phyloP scores from a whole-genome alignment of 2,888 invertebrate genomes.

The Synergus japonicus region DNA sequence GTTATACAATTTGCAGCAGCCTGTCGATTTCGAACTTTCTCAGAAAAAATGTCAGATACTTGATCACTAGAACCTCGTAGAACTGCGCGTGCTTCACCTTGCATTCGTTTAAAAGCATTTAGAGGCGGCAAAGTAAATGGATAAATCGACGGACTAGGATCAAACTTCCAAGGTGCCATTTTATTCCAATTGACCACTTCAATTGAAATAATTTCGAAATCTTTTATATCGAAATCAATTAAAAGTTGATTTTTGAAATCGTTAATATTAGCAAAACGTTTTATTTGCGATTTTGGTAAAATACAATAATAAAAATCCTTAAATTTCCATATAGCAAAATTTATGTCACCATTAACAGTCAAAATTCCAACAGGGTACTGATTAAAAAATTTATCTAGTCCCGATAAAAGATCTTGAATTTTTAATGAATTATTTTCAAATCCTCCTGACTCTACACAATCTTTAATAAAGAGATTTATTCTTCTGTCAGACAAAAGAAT shows the following conservation, averaged over 20 bases:
- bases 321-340: slow-evolving; percentile 66
- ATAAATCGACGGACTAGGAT: slow-evolving; percentile 68
- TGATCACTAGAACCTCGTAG: slow-evolving; percentile 67
- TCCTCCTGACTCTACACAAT: slow-evolving; percentile 70
- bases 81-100: slow-evolving; percentile 68
- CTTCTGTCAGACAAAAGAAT: slow-evolving; percentile 69
- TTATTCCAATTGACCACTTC: slow-evolving; percentile 68
- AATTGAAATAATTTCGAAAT: slow-evolving; percentile 69
- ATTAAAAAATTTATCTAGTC: slow-evolving; percentile 65
- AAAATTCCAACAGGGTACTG: slow-evolving; percentile 63
- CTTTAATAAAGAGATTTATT: slow-evolving; percentile 67
- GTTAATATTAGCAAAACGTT: slow-evolving; percentile 57
- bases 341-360: slow-evolving; percentile 51
- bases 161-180: slow-evolving; percentile 66
- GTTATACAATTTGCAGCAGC: slow-evolving; percentile 71
- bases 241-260: slow-evolving; percentile 58
- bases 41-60: slow-evolving; percentile 60
- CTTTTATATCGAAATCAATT: slow-evolving; percentile 54
- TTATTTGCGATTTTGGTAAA: slow-evolving; percentile 61
- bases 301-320: slow-evolving; percentile 63
- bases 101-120: slow-evolving; percentile 67
- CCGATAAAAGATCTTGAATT: slow-evolving; percentile 60
- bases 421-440: slow-evolving; percentile 58
- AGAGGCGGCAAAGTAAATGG: slow-evolving; percentile 69
- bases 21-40: slow-evolving; percentile 63